These are phyloP conservation scores for Torymus aiolomorphi DNA, from an alignment of 2,888 invertebrate species.

Conservation along the genomic window DNA sequence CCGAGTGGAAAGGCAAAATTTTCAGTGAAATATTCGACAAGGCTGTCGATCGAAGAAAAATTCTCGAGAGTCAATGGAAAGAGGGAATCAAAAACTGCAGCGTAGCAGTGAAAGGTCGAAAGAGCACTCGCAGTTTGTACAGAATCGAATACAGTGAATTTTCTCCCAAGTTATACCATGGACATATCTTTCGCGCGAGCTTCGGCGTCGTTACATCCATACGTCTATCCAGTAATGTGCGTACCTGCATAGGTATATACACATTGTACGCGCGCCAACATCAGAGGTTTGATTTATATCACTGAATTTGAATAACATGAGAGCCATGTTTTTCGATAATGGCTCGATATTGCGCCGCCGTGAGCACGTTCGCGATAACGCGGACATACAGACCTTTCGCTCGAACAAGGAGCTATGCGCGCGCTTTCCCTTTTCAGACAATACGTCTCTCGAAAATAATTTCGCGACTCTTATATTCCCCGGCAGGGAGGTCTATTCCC, in stretches of 20 bases:
- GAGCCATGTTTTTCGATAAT: slow-evolving; percentile 65
- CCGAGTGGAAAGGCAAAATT: no score
- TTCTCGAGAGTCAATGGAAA: no score
- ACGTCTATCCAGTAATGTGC: not conserved
- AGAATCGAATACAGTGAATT: slow-evolving; percentile 42
- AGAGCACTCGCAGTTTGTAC: slow-evolving; percentile 23
- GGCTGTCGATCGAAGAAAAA: no score
- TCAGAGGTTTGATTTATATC: slow-evolving; percentile 70
- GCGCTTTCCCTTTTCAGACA: slow-evolving; percentile 7
- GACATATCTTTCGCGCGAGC: slow-evolving; percentile 11
- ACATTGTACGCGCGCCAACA: no score
- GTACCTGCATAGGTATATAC: not conserved
- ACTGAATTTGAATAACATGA: slow-evolving; percentile 71
- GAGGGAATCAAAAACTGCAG: no score
- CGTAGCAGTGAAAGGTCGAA: not conserved
- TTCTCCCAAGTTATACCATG: slow-evolving; percentile 26
- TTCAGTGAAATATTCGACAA: no score
- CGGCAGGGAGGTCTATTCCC: slow-evolving; percentile 6
- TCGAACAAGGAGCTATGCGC: not conserved
- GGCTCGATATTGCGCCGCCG: slow-evolving; percentile 60
- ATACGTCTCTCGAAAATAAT: slow-evolving; percentile 56
- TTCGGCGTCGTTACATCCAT: not conserved
- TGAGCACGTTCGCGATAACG: not conserved
- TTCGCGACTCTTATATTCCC: slow-evolving; percentile 44
- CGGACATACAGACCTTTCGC: no score